Conservation (phyloP, 2,888 invertebrate species). For the Harpalus rufipes region DNA sequence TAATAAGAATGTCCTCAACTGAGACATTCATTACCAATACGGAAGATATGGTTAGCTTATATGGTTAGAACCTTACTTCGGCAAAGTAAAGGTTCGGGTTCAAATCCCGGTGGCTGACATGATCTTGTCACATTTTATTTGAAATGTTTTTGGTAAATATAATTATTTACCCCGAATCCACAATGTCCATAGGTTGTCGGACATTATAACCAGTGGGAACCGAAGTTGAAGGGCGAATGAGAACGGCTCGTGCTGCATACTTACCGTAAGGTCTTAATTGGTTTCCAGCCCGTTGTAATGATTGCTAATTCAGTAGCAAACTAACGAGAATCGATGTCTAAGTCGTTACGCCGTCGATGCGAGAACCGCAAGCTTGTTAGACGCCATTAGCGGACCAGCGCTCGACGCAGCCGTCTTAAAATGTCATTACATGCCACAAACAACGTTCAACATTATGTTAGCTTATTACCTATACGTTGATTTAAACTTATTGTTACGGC, state of each 20-base stretch:
- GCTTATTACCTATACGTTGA: conserved; percentile 47
- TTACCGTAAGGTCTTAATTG: conserved; percentile 64
- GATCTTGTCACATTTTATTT: no score
- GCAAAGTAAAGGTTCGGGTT: no score
- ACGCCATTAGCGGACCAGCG: conserved; percentile 57
- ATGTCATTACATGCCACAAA: conserved; percentile 56
- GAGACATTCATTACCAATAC: no score
- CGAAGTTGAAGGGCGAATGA: neutral
- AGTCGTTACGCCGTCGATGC: conserved; percentile 59
- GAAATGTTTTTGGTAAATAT: neutral
- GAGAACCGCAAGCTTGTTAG: conserved; percentile 60
- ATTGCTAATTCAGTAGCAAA: conserved; percentile 68
- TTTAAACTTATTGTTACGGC: conserved; percentile 34
- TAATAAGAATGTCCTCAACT: no score
- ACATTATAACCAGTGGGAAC: conserved; percentile 31
- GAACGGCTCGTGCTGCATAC: conserved; percentile 23
- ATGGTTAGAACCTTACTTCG: no score
- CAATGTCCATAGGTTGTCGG: conserved; percentile 38
- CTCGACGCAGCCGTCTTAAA: conserved; percentile 47
- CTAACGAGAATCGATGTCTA: conserved; percentile 69
- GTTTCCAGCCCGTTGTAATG: conserved; percentile 68
- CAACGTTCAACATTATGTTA: conserved; percentile 55
- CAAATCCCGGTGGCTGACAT: no score
- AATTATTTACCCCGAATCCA: conserved; percentile 27
- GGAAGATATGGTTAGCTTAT: no score